These are phyloP conservation scores for Psophia crepitans DNA, from an alignment of 2,113 vertebrate genomes.

Conservation along the genomic window DNA sequence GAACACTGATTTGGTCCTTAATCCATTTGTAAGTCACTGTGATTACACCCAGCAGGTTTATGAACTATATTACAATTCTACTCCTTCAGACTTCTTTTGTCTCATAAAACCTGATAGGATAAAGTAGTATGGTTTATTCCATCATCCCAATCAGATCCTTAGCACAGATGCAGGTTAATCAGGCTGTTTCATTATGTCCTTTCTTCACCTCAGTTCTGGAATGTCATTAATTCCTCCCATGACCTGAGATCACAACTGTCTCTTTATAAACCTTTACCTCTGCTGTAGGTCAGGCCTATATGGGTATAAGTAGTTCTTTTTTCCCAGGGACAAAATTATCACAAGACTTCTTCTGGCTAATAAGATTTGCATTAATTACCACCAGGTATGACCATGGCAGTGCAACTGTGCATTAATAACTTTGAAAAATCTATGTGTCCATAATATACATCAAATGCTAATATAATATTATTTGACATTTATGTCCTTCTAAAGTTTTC, in stretches of 20 bases:
- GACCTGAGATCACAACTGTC: not conserved
- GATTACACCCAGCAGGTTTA: not conserved
- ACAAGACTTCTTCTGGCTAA: not conserved
- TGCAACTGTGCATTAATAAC: not conserved
- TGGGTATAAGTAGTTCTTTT: not conserved
- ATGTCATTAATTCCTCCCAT: not conserved
- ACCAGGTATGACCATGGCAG: not conserved
- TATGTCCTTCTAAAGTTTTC: not conserved
- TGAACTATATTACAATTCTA: not conserved
- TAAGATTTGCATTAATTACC: constrained; percentile 7
- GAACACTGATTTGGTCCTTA: not conserved
- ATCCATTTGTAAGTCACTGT: not conserved
- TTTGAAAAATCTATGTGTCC: not conserved
- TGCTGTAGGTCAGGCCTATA: not conserved
- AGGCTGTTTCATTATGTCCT: not conserved
- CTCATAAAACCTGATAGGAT: not conserved
- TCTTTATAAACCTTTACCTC: not conserved
- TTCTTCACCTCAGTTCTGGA: not conserved
- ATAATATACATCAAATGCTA: not conserved
- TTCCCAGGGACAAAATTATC: not conserved
- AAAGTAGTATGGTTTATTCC: not conserved
- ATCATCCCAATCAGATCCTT: not conserved
- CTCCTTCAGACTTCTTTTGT: not conserved
- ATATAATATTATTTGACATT: not conserved
- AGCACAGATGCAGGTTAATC: not conserved